Percentiles rank a stretch among this genome's conserved stretches.
Evolutionary conservation across 2,797 vertebrate genomes (phyloP).

Genomic region (Florisuga fusca): DNA sequence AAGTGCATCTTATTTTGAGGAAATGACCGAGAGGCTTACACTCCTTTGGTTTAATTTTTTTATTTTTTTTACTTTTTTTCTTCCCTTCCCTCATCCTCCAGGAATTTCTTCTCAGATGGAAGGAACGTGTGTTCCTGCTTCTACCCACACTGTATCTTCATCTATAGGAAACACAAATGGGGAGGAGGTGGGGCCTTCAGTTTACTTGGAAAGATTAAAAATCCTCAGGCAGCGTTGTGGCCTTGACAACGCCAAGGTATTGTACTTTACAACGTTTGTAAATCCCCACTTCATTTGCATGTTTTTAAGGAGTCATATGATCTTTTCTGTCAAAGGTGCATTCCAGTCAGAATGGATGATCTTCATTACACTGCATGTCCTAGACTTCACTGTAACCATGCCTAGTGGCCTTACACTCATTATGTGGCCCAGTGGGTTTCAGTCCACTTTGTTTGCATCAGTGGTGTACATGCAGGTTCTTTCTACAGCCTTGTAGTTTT

Average conservation of each 20-base stretch:
- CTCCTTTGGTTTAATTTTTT: not conserved
- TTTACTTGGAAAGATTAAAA: constrained; percentile 96
- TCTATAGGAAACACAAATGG: constrained; percentile 86
- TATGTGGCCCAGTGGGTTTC: not conserved
- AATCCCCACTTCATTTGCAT: not conserved
- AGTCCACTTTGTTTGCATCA: not conserved
- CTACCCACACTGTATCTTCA: constrained; percentile 76
- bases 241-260: constrained; percentile 94
- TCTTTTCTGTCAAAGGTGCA: not conserved
- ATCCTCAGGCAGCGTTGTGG: constrained; percentile 95
- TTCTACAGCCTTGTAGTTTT: not conserved
- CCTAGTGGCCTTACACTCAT: not conserved
- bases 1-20: not conserved
- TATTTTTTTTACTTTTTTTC: not conserved
- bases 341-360: not conserved
- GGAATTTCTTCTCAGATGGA: constrained; percentile 91
- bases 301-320: not conserved
- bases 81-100: constrained; percentile 57
- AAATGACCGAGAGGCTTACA: not conserved
- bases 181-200: constrained; percentile 92
- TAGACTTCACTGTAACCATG: not conserved
- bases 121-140: constrained; percentile 72
- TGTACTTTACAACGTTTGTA: not conserved
- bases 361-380: not conserved
- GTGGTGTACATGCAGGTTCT: not conserved